Base-by-base conservation (phyloP, 2,113 vertebrate species). In the Epinephelus cyanopodus region DNA sequence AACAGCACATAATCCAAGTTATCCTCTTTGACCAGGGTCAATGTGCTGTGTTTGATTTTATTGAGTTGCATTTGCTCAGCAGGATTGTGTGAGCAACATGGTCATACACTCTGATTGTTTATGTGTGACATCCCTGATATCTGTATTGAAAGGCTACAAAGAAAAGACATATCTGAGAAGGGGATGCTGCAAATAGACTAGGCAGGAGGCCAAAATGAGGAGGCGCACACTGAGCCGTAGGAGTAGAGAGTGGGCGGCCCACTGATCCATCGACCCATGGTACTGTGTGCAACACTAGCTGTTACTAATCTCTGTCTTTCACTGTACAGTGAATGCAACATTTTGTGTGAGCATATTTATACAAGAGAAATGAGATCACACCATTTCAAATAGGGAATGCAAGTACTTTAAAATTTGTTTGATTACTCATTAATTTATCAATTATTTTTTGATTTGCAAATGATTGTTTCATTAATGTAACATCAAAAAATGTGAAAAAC, bases 181-280 rank as follows among this genome's bases (percentile, higher is more conserved):
- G 83, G 52, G 69, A 82, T 78, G 85, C 90, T 91, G 82, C 89
- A 93, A 94, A 95, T 90, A 91, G 91, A 92, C 86, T 63, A 83
- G 94, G 94, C 92, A 78, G 63, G 23, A 57, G 74, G 90, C 91
- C 94, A 93, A 84, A 83, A 87, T 73, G 86, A 93, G 90, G 89
- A 90, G 91, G 88, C 84, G 60, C 82, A 88, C 74, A 88, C 76
- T 79, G 88, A 82, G 91, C 69, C 79, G 86, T 77, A 74, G 87
- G 89, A 92, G 92, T 58, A 77, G 80, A 76, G 86, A 86, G 91
- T 86, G 86, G 92, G 90, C 82, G 81, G 89, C 82, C 80, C 83
- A 89, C 83, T 85, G 86, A 86, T 91, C 83, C 87, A 93, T 93
- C 89, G 82, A 93, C 87, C 87, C 81, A 64, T 86, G 82, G 82